These are phyloP conservation scores for Grammomys dolichurus DNA, from an alignment of 2,113 vertebrate species.

Conservation along the genomic window DNA sequence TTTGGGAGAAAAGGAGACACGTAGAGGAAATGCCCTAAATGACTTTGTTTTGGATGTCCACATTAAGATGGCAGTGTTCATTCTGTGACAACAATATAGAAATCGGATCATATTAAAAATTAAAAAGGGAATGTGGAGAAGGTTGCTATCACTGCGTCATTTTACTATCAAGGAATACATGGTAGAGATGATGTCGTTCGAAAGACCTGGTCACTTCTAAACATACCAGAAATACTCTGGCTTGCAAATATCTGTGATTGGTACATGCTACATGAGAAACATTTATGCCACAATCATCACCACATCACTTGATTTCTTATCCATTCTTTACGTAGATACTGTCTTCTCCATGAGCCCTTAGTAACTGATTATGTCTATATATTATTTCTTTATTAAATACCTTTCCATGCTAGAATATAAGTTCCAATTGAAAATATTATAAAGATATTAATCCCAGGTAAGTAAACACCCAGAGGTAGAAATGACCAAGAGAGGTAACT, in stretches of 20 bases:
- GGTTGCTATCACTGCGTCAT: not conserved
- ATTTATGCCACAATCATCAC: too few relatives aligned
- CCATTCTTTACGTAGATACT: not conserved
- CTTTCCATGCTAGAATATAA: too few relatives aligned
- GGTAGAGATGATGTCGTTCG: not conserved
- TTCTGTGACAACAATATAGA: not conserved
- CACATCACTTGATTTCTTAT: not conserved
- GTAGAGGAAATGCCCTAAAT: not conserved
- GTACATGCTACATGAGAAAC: not conserved
- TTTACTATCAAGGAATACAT: not conserved
- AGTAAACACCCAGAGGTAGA: not conserved
- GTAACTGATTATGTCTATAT: not conserved
- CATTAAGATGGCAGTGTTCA: not conserved
- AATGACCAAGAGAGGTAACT: too few relatives aligned
- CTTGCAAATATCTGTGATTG: not conserved
- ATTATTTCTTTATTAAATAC: not conserved
- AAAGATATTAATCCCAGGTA: too few relatives aligned
- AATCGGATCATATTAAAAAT: not conserved
- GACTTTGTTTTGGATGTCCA: not conserved
- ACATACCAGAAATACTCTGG: not conserved
- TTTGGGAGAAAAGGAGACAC: not conserved
- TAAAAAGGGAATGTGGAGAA: not conserved
- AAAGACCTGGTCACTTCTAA: not conserved
- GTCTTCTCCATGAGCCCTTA: not conserved
- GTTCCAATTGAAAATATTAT: too few relatives aligned